Percentiles rank a stretch among this genome's conserved stretches.
Conservation (phyloP, 2,113 vertebrate species). For the Melanocharis versteri region DNA sequence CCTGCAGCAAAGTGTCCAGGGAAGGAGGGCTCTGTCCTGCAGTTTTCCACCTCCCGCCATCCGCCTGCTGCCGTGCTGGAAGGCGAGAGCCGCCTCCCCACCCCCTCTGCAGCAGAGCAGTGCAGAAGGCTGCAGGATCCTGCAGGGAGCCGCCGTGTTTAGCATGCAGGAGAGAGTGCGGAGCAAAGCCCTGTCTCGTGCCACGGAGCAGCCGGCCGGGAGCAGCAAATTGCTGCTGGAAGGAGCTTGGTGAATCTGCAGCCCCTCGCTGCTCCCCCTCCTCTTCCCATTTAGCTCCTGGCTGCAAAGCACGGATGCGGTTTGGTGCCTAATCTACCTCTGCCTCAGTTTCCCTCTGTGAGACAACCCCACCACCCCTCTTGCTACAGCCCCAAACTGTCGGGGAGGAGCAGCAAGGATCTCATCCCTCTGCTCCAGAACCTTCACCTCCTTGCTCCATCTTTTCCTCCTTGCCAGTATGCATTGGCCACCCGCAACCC, state of each 20-base stretch:
- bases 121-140: slow-evolving; percentile 13
- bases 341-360: slow-evolving; percentile 5
- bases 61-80: neutral
- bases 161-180: neutral
- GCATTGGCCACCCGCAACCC: neutral
- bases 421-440: neutral
- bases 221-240: neutral
- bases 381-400: accelerated
- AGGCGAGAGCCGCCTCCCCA: neutral
- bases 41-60: neutral
- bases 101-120: slow-evolving; percentile 43
- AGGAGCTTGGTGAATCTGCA: accelerated
- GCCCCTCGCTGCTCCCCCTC: neutral
- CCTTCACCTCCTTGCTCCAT: neutral
- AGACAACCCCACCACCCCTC: neutral
- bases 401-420: accelerated
- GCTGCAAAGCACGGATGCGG: accelerated
- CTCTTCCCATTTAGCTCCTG: accelerated
- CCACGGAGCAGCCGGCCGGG: neutral
- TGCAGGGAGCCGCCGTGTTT: slow-evolving; percentile 7
- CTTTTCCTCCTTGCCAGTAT: neutral
- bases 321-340: accelerated
- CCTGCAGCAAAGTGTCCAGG: accelerated
- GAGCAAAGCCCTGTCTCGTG: neutral
- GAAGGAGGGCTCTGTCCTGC: neutral